Conservation (phyloP, 1,140 invertebrate species). For the Nephotettix cincticeps region DNA sequence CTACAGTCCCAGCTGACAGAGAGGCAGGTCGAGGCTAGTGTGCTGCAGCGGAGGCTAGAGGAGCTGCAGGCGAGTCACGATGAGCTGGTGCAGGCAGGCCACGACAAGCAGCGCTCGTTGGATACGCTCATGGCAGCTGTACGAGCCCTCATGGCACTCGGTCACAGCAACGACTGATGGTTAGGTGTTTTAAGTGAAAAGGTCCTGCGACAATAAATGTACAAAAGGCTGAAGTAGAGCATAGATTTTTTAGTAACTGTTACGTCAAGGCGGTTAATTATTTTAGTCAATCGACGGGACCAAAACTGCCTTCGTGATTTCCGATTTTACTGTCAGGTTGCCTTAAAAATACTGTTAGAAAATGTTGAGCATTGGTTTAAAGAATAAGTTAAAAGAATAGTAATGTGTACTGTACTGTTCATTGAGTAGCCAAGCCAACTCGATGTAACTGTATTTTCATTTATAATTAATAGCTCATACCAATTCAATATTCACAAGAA, state of each 20-base stretch:
- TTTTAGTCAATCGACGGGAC: background rate
- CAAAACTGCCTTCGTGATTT: background rate
- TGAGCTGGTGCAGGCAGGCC: background rate
- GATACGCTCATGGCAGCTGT: conserved; percentile 25
- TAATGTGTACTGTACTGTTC: no score
- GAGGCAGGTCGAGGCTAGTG: background rate
- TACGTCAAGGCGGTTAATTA: background rate
- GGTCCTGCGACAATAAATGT: background rate
- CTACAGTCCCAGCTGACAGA: background rate
- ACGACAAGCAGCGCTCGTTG: background rate
- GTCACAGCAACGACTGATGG: conserved; percentile 34
- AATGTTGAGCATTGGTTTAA: no score
- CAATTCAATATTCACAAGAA: no score
- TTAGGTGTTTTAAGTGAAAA: conserved; percentile 28
- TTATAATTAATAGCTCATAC: no score
- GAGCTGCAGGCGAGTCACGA: background rate
- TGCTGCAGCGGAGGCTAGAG: background rate
- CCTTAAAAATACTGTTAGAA: no score
- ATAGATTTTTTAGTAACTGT: background rate
- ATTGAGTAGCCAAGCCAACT: no score
- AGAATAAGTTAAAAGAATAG: no score
- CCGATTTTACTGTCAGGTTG: background rate
- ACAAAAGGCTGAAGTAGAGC: background rate
- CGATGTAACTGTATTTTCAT: no score
- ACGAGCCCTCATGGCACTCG: conserved; percentile 38